phyloP scores from a whole-genome alignment of 2,888 invertebrate genomes.

The Smittia aterrima region DNA sequence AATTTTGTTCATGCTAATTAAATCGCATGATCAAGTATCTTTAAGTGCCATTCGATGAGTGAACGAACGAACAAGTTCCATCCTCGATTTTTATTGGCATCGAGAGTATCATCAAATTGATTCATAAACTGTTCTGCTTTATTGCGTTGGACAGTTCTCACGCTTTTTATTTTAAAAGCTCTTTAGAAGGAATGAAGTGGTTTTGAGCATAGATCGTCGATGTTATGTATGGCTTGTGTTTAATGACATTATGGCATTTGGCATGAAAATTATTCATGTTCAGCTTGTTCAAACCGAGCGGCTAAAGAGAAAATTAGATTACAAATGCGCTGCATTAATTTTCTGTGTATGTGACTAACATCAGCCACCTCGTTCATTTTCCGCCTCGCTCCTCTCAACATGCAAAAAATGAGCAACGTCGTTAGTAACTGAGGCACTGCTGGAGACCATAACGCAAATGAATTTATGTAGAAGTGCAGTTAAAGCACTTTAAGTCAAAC shows the following conservation, averaged over 20 bases:
- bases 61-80: too few relatives aligned
- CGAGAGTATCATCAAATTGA: slow-evolving; percentile 1
- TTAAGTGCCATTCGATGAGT: too few relatives aligned
- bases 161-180: not conserved
- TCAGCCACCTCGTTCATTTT: not conserved
- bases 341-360: slow-evolving; percentile 12
- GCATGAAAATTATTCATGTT: slow-evolving; percentile 1
- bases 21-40: too few relatives aligned
- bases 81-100: not conserved
- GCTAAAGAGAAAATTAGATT: slow-evolving; percentile 24
- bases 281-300: not conserved
- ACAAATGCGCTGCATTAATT: slow-evolving; percentile 36
- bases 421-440: too few relatives aligned
- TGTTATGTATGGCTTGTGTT: not conserved
- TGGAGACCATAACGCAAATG: too few relatives aligned
- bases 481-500: too few relatives aligned
- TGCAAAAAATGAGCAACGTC: too few relatives aligned
- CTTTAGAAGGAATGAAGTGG: too few relatives aligned
- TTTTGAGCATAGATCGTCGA: too few relatives aligned
- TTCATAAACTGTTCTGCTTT: slow-evolving; percentile 4
- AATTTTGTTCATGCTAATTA: too few relatives aligned
- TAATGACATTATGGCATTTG: not conserved
- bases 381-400: not conserved
- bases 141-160: not conserved
- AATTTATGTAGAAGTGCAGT: too few relatives aligned